Base-by-base conservation (phyloP, 2,113 vertebrate genomes). In the Poicephalus gulielmi region DNA sequence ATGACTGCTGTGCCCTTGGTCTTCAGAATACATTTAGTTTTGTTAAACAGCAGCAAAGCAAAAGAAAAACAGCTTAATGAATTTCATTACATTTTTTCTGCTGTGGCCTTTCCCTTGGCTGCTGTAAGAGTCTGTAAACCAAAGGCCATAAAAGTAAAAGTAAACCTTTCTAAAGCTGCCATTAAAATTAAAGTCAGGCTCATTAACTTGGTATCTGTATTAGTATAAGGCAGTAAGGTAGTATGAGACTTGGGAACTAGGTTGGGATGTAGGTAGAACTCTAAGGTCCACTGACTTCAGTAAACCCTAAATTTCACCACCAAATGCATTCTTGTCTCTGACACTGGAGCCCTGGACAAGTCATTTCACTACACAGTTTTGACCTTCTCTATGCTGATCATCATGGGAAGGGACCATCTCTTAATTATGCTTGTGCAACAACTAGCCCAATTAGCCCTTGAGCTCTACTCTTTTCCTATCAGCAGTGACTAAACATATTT, bases 381-480 rank as follows among this genome's bases (percentile, higher is more conserved):
- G 7, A n/a, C 28, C 7, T 44, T 69, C 53, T 33, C 52, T 37
- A 17, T 18, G 62, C 17, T 50, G 52, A 23, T 39, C 37, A 74
- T 15, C 1, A 15, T 6, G 17, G 27, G 41, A 63, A 69, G 4
- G 27, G 16, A n/a, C 7, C 14, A 33, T 35, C 49, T 63, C 33
- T 31, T 71, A 66, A 71, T 9, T 13, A 13, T 17, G 17, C 17
- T 31, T 24, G 17, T 27, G 35, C 43, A 70, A 33, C 17, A 81
- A 11, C 20, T 33, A 81, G 25, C 50, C 41, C n/a, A 43, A 47
- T 0, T 0, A 86, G 50, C 2, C 5, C 19, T 37, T 39, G 33
- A 75, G 16, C 13, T 63, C 11, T 63, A 19, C 15, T n/a, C 23
- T 63, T 41, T 67, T 75, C 24, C 24, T 53, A 7, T 37, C 10